Percentiles rank a stretch among this genome's conserved stretches.
Conservation (phyloP, 2,113 vertebrate genomes). For the Conger conger region DNA sequence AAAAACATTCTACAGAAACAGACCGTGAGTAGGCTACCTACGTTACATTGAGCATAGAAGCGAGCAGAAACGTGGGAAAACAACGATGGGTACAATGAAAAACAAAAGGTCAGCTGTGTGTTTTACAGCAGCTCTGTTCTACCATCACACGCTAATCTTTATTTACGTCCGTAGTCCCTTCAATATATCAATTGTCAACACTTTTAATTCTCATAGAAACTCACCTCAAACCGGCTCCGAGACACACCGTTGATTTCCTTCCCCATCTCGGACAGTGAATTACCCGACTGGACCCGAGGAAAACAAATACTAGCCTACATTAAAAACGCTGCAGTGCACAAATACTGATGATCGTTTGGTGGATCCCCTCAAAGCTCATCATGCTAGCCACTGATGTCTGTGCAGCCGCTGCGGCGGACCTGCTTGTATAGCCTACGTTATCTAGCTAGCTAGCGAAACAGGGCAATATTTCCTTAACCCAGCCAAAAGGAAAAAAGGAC, state of each 20-base stretch:
- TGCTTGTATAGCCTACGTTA: constrained; percentile 7
- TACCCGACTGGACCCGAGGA: constrained; percentile 48
- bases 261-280: constrained; percentile 75
- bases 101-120: not conserved
- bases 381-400: constrained; percentile 59
- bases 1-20: not conserved
- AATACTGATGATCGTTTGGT: constrained; percentile 51
- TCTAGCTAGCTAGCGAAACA: constrained; percentile 4
- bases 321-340: constrained; percentile 51
- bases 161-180: constrained; percentile 12
- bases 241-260: constrained; percentile 93
- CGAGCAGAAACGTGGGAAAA: not conserved
- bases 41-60: not conserved
- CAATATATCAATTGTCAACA: constrained; percentile 17
- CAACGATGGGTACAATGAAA: not conserved
- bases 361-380: constrained; percentile 51
- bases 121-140: not conserved
- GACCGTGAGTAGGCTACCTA: not conserved
- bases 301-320: constrained; percentile 45
- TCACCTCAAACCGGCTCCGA: constrained; percentile 94
- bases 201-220: constrained; percentile 40
- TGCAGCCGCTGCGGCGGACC: constrained; percentile 24
- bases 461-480: not conserved
- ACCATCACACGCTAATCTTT: not conserved
- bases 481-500: not conserved